Percentiles rank a stretch among this genome's conserved stretches.
Conservation (phyloP, 1,140 invertebrate genomes). For the Drosophila sp. region DNA sequence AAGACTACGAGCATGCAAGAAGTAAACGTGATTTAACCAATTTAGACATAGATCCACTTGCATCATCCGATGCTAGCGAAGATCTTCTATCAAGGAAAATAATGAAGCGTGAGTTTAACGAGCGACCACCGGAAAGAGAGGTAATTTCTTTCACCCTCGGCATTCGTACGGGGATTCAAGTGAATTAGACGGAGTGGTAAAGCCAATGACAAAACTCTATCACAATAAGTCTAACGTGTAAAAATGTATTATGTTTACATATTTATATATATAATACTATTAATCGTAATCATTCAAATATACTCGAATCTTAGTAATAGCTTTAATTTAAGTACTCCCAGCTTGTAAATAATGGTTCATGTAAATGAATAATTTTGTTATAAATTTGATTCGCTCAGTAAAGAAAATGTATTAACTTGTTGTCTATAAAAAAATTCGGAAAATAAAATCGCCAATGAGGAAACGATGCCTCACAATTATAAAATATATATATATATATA, state of each 20-base stretch:
- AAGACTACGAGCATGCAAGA: slow-evolving; percentile 35
- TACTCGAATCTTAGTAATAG: slow-evolving; percentile 36
- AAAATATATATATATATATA: too few species aligned
- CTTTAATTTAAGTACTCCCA: slow-evolving; percentile 21
- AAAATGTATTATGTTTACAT: slow-evolving; percentile 45
- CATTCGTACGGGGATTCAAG: slow-evolving; percentile 64
- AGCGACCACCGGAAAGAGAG: slow-evolving; percentile 60
- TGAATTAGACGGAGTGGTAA: slow-evolving; percentile 49
- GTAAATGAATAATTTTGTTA: slow-evolving; percentile 10
- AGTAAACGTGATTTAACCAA: slow-evolving; percentile 53
- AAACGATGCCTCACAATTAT: too few species aligned
- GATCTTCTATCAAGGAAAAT: slow-evolving; percentile 70
- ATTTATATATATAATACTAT: slow-evolving; percentile 46
- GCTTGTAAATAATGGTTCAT: slow-evolving; percentile 20
- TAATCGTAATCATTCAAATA: slow-evolving; percentile 38
- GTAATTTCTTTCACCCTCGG: slow-evolving; percentile 73
- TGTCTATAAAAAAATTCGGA: too few species aligned
- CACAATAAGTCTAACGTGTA: slow-evolving; percentile 34
- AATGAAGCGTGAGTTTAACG: slow-evolving; percentile 65
- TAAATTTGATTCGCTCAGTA: slow-evolving; percentile 21
- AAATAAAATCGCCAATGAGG: too few species aligned
- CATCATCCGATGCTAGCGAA: slow-evolving; percentile 29
- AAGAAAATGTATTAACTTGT: slow-evolving; percentile 11
- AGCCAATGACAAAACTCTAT: slow-evolving; percentile 18
- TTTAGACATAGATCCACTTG: slow-evolving; percentile 21